phyloP scores from a whole-genome alignment of 1,140 invertebrate species.

The Calephelis nemesis region DNA sequence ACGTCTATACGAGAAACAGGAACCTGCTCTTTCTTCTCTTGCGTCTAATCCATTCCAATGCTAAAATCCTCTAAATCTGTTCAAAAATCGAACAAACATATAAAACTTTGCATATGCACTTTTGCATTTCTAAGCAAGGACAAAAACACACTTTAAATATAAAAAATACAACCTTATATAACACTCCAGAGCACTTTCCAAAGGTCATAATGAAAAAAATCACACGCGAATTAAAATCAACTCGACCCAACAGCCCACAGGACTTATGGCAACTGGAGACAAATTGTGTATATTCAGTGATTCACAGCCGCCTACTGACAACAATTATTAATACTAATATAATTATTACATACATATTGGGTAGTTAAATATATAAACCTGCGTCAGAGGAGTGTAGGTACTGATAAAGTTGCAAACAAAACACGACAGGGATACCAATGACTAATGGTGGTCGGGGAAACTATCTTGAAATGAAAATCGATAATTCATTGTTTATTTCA shows the following conservation, averaged over 20 bases:
- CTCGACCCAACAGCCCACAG: background rate
- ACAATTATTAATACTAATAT: background rate
- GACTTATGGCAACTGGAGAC: background rate
- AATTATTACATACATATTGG: background rate
- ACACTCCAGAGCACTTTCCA: background rate
- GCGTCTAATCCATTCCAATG: too few species aligned
- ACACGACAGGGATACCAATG: too few species aligned
- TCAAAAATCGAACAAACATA: too few species aligned
- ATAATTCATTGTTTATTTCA: too few species aligned
- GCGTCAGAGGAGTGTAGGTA: background rate
- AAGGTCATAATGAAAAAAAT: background rate
- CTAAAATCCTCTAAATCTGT: too few species aligned
- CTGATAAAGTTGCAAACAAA: background rate
- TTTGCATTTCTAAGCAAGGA: too few species aligned
- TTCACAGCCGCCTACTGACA: constrained; percentile 2
- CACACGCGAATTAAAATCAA: background rate
- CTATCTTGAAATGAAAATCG: too few species aligned
- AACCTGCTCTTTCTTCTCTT: too few species aligned
- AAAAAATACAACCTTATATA: constrained; percentile 2
- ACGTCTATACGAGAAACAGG: too few species aligned
- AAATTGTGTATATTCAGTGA: background rate
- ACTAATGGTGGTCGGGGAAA: too few species aligned
- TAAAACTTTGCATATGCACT: too few species aligned
- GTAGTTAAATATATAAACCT: background rate
- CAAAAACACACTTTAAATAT: background rate